phyloP scores from a whole-genome alignment of 2,888 invertebrate species.

The Ectemnius continuus region DNA sequence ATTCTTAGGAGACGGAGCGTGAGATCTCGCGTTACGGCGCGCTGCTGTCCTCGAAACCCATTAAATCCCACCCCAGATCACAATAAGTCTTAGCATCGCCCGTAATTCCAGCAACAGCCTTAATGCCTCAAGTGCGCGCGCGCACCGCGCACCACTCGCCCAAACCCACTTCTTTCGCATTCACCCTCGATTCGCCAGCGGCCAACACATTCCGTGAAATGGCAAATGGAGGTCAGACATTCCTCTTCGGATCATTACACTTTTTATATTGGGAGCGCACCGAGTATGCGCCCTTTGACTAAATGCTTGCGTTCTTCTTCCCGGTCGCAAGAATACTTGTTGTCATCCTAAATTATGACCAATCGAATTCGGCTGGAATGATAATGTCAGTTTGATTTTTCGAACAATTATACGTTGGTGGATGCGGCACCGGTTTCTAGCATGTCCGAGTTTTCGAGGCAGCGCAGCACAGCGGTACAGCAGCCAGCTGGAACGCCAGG shows the following conservation, averaged over 20 bases:
- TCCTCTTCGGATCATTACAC: too few relatives aligned
- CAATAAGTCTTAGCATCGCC: slow-evolving; percentile 29
- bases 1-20: slow-evolving; percentile 55
- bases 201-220: too few relatives aligned
- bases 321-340: too few relatives aligned
- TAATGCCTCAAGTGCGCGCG: slow-evolving; percentile 29
- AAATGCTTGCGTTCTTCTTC: too few relatives aligned
- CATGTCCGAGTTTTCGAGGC: slow-evolving; percentile 45
- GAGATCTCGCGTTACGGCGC: slow-evolving; percentile 54
- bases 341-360: too few relatives aligned
- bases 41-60: slow-evolving; percentile 68
- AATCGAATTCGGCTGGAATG: too few relatives aligned
- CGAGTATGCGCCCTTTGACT: too few relatives aligned
- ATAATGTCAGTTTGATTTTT: too few relatives aligned
- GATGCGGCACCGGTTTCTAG: background rate
- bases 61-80: slow-evolving; percentile 59
- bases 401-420: background rate
- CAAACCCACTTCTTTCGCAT: slow-evolving; percentile 37
- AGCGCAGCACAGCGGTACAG: background rate
- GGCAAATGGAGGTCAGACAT: too few relatives aligned
- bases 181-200: too few relatives aligned
- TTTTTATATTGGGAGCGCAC: too few relatives aligned
- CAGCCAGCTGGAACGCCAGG: slow-evolving; percentile 26
- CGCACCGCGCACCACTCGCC: background rate
- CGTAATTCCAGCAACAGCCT: slow-evolving; percentile 20